These are phyloP conservation scores for Phasia obesa DNA, from an alignment of 2,888 invertebrate genomes.

Conservation along the genomic window DNA sequence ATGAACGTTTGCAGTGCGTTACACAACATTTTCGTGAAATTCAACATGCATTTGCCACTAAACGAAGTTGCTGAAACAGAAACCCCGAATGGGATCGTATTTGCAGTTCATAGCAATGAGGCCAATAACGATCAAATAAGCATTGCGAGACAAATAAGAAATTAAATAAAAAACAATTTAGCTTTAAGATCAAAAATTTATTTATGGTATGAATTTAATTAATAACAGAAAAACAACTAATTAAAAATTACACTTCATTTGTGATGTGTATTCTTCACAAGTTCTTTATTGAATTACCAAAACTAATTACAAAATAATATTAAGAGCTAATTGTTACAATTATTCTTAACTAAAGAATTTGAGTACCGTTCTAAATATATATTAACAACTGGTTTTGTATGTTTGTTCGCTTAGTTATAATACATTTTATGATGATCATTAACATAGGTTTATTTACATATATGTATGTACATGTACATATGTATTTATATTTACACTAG, in stretches of 20 bases:
- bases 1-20: slow-evolving; percentile 53
- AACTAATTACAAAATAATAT: background rate
- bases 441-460: too few species aligned
- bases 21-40: slow-evolving; percentile 51
- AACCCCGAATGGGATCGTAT: slow-evolving; percentile 29
- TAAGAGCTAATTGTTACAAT: too few species aligned
- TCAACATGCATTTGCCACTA: slow-evolving; percentile 31
- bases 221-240: background rate
- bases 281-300: too few species aligned
- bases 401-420: too few species aligned
- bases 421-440: too few species aligned
- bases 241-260: too few species aligned
- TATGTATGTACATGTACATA: too few species aligned
- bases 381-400: too few species aligned
- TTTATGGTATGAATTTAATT: background rate
- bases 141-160: slow-evolving; percentile 44
- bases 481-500: too few species aligned
- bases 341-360: too few species aligned
- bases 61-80: slow-evolving; percentile 37
- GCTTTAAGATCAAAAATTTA: slow-evolving; percentile 25
- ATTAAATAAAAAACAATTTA: slow-evolving; percentile 49
- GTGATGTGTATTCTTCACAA: too few species aligned
- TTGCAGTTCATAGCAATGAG: slow-evolving; percentile 10
- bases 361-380: too few species aligned
- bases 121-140: slow-evolving; percentile 18